Conservation (phyloP, 2,797 vertebrate genomes). For the Aldrovandia affinis region DNA sequence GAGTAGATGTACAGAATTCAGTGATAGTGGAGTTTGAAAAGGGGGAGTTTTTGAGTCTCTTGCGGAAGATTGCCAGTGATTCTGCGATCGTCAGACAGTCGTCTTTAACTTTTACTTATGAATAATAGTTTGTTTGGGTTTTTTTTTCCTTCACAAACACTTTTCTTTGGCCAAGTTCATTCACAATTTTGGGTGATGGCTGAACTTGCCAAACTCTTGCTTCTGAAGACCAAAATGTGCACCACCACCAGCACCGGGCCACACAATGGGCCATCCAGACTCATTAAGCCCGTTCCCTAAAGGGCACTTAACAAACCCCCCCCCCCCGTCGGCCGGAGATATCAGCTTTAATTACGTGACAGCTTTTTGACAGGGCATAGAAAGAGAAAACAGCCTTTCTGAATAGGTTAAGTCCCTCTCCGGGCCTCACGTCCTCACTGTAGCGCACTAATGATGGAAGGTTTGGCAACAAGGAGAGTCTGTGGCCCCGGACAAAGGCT, state of each 20-base stretch:
- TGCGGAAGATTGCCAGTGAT: too few species aligned
- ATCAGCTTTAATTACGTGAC: constrained; percentile 98
- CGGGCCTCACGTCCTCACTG: constrained; percentile 79
- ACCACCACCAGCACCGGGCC: constrained; percentile 65
- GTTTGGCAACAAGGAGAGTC: constrained; percentile 71
- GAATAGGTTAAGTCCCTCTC: constrained; percentile 88
- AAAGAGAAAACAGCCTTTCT: constrained; percentile 93
- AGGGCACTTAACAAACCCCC: constrained; percentile 90
- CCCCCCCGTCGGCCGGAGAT: constrained; percentile 75
- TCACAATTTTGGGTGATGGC: neutral
- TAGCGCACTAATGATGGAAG: constrained; percentile 88
- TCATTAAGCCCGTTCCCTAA: constrained; percentile 96
- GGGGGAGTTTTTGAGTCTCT: too few species aligned
- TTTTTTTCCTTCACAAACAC: neutral
- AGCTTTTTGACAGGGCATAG: constrained; percentile 85
- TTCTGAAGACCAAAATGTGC: too few species aligned
- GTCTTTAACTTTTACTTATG: neutral
- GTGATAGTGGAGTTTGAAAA: too few species aligned
- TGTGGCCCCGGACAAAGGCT: constrained; percentile 79
- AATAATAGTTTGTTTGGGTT: neutral
- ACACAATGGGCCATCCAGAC: constrained; percentile 95
- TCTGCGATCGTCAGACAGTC: neutral
- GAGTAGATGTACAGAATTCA: too few species aligned
- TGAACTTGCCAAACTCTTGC: neutral
- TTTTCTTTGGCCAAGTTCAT: neutral